phyloP scores from a whole-genome alignment of 2,888 invertebrate species.

The Agelastica alni region DNA sequence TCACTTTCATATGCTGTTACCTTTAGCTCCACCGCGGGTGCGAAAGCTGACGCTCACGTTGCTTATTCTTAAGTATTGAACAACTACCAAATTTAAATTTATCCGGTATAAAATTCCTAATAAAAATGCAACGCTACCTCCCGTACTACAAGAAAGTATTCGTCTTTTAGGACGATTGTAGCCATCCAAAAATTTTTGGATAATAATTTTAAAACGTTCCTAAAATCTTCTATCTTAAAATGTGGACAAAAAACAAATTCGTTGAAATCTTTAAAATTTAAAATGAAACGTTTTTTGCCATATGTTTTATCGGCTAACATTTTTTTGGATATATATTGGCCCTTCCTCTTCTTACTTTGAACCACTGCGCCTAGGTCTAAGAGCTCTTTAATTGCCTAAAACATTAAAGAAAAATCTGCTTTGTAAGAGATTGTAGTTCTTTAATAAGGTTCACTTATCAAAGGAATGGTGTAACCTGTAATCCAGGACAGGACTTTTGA shows the following conservation, averaged over 20 bases:
- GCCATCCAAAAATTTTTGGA: not conserved
- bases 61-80: no score
- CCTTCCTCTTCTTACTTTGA: not conserved
- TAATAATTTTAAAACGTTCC: not conserved
- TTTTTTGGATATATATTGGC: not conserved
- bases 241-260: not conserved
- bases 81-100: no score
- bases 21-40: no score
- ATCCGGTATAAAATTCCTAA: no score
- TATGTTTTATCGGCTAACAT: not conserved
- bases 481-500: conserved; percentile 8
- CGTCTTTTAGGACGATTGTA: no score
- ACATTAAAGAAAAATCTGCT: not conserved
- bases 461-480: conserved; percentile 1
- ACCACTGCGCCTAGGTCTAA: not conserved
- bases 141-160: no score
- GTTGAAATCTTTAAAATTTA: conserved; percentile 2
- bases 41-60: no score
- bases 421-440: not conserved
- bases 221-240: conserved; percentile 5
- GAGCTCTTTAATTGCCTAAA: not conserved
- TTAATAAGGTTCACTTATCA: not conserved
- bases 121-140: no score
- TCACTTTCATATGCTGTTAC: no score
- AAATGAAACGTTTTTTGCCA: conserved; percentile 6